Evolutionary conservation across 2,113 vertebrate species (phyloP).

Genomic region (Arenaria interpres): DNA sequence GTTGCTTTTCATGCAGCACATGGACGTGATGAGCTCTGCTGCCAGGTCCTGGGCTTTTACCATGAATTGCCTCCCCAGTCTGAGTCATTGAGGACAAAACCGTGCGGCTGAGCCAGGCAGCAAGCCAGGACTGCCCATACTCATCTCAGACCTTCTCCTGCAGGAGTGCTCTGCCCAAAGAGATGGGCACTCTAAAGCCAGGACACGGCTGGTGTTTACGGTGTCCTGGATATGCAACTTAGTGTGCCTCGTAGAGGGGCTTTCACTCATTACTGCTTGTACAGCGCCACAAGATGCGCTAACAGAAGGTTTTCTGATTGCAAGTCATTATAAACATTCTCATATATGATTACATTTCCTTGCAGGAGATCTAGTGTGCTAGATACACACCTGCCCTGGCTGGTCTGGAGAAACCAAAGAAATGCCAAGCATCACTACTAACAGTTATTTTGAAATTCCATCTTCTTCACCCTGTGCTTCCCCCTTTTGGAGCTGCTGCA

Average conservation of each 20-base stretch:
- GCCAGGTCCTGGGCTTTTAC: neutral
- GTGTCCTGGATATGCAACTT: neutral
- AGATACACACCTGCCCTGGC: neutral
- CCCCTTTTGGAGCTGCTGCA: neutral
- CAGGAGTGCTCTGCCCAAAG: neutral
- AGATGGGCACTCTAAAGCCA: neutral
- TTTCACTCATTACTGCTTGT: neutral
- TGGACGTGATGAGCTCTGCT: neutral
- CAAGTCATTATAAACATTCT: neutral
- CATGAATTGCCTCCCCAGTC: neutral
- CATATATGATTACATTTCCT: neutral
- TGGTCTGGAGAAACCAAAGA: neutral
- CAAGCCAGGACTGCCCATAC: neutral
- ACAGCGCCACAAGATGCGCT: neutral
- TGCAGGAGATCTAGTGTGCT: neutral
- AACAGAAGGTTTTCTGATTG: neutral
- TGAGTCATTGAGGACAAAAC: neutral
- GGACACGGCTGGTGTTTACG: fast-evolving
- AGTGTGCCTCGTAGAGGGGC: neutral
- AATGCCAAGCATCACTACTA: neutral
- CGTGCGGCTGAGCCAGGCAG: neutral
- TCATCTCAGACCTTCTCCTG: neutral
- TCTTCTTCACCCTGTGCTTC: neutral
- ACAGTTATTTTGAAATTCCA: neutral
- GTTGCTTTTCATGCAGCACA: conserved; percentile 36